Evolutionary conservation across 2,888 invertebrate species (phyloP).

Genomic region (Hypercompe scribonia): DNA sequence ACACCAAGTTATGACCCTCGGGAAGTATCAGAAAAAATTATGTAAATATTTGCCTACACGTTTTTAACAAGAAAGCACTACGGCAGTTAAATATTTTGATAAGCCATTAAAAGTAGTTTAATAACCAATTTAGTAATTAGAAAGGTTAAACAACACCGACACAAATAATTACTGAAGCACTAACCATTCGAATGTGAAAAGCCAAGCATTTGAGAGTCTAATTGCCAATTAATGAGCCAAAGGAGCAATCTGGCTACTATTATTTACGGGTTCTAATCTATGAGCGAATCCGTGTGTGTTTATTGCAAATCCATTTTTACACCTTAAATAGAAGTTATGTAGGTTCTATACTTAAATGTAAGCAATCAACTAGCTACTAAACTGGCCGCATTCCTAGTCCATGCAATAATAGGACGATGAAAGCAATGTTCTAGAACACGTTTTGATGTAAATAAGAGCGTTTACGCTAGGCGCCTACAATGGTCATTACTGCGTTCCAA

Average conservation of each 20-base stretch:
- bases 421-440: slow-evolving; percentile 72
- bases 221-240: slow-evolving; percentile 60
- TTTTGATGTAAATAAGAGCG: slow-evolving; percentile 80
- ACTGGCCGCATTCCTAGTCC: slow-evolving; percentile 63
- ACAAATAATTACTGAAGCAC: slow-evolving; percentile 38
- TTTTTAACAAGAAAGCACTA: not conserved
- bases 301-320: slow-evolving; percentile 50
- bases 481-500: slow-evolving; percentile 81
- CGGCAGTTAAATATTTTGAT: slow-evolving; percentile 25
- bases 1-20: too few relatives aligned
- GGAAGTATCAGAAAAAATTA: too few relatives aligned
- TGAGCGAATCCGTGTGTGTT: slow-evolving; percentile 47
- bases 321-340: slow-evolving; percentile 49
- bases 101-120: slow-evolving; percentile 7
- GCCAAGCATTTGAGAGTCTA: slow-evolving; percentile 52
- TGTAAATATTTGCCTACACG: too few relatives aligned
- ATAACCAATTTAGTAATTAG: not conserved
- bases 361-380: slow-evolving; percentile 56
- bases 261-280: slow-evolving; percentile 51
- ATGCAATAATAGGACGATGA: slow-evolving; percentile 55
- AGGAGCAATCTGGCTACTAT: slow-evolving; percentile 54
- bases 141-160: slow-evolving; percentile 17
- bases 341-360: slow-evolving; percentile 49
- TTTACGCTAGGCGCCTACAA: slow-evolving; percentile 76
- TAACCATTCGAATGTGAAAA: slow-evolving; percentile 50